phyloP scores from a whole-genome alignment of 2,888 invertebrate species.

The Coleophora deauratella region DNA sequence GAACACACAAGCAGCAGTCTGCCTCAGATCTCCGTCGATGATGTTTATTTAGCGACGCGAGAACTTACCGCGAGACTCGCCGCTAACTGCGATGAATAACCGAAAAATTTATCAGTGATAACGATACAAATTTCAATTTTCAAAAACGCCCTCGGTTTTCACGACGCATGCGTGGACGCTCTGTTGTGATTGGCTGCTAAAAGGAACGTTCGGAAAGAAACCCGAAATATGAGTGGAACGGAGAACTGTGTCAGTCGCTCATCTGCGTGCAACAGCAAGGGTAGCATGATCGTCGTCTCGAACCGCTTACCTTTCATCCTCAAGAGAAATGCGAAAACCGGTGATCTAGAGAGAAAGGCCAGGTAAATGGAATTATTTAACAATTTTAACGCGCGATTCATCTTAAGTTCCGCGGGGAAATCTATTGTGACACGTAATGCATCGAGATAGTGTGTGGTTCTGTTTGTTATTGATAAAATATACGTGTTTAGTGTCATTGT shows the following conservation, averaged over 20 bases:
- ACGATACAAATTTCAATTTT: slow-evolving; percentile 22
- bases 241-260: slow-evolving; percentile 41
- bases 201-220: slow-evolving; percentile 38
- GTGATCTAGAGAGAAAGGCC: slow-evolving; percentile 84
- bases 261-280: slow-evolving; percentile 71
- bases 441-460: no score
- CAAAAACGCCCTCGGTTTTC: slow-evolving; percentile 46
- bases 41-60: slow-evolving; percentile 45
- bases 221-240: slow-evolving; percentile 53
- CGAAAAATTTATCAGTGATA: slow-evolving; percentile 31
- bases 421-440: no score
- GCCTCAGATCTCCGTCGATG: slow-evolving; percentile 56
- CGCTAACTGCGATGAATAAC: slow-evolving; percentile 41
- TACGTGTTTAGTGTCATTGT: no score
- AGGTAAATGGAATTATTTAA: slow-evolving; percentile 73
- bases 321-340: slow-evolving; percentile 81
- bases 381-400: no score
- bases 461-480: no score
- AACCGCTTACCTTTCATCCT: slow-evolving; percentile 92
- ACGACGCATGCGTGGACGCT: slow-evolving; percentile 52
- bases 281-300: slow-evolving; percentile 92
- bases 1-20: slow-evolving; percentile 59
- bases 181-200: slow-evolving; percentile 56
- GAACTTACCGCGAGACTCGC: slow-evolving; percentile 26
- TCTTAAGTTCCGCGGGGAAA: no score